These are phyloP conservation scores for Crocidura indochinensis DNA, from an alignment of 2,797 vertebrate genomes.

Conservation along the genomic window DNA sequence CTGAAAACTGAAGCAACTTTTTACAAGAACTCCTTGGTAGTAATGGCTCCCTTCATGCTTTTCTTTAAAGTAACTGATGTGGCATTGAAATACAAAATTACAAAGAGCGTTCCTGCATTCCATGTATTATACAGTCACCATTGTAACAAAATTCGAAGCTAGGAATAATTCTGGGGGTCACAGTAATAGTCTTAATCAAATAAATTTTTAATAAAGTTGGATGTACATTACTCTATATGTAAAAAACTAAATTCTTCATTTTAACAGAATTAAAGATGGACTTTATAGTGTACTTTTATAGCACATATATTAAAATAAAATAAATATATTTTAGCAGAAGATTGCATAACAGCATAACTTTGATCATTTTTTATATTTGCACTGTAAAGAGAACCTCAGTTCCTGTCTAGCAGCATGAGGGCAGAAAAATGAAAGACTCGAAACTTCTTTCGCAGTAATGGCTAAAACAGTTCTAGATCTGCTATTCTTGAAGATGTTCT, in stretches of 20 bases:
- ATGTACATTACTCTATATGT: conserved; percentile 74
- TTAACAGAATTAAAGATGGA: conserved; percentile 76
- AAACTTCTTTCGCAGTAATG: conserved; percentile 31
- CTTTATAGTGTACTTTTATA: conserved; percentile 89
- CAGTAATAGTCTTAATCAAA: conserved; percentile 66
- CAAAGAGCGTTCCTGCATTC: conserved; percentile 36
- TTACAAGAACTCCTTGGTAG: conserved; percentile 4
- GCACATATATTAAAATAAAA: conserved; percentile 87
- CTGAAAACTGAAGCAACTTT: neutral
- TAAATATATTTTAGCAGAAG: conserved; percentile 88
- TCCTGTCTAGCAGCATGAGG: neutral
- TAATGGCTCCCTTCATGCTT: neutral
- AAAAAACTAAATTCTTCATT: conserved; percentile 82
- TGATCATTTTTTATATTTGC: conserved; percentile 78
- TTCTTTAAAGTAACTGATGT: conserved; percentile 12
- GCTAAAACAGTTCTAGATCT: neutral
- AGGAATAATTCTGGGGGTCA: conserved; percentile 38
- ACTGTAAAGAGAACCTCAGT: conserved; percentile 73
- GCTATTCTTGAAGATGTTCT: neutral
- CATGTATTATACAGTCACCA: conserved; percentile 40
- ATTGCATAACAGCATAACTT: conserved; percentile 80
- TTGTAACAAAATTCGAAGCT: conserved; percentile 61
- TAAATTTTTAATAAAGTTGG: conserved; percentile 59
- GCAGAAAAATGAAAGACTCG: conserved; percentile 26
- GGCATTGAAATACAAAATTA: neutral